Percentiles rank a stretch among this genome's conserved stretches.
phyloP scores from a whole-genome alignment of 2,797 vertebrate species.

The Peromyscus melanophrys region DNA sequence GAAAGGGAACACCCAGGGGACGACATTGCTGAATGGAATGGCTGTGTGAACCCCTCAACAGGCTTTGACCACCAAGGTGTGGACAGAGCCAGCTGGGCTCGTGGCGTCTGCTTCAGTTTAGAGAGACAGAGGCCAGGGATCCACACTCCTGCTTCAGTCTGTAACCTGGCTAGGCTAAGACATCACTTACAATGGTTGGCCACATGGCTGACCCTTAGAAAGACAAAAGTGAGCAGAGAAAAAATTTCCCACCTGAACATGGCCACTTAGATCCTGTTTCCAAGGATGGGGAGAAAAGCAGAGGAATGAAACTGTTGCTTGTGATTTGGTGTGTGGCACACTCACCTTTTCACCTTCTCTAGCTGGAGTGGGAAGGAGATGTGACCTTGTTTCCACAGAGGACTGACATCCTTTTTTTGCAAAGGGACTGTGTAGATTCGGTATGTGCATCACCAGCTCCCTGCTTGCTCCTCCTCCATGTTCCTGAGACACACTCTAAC shows the following conservation, averaged over 20 bases:
- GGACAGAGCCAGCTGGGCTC: neutral
- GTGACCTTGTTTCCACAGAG: neutral
- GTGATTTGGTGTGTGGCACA: neutral
- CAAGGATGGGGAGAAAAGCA: neutral
- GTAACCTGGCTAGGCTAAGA: neutral
- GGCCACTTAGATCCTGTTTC: neutral
- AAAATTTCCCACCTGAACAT: neutral
- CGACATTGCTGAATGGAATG: neutral
- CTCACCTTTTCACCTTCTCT: neutral
- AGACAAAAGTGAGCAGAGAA: neutral
- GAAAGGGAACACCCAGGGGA: neutral
- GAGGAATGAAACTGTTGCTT: neutral
- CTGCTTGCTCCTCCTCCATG: neutral
- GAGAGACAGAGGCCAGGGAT: neutral
- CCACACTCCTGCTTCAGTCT: neutral
- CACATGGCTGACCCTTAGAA: neutral
- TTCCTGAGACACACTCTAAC: neutral
- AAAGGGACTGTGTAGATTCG: neutral
- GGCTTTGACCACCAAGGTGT: neutral
- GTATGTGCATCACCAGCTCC: rapidly evolving
- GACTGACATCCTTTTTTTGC: neutral
- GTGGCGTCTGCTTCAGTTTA: neutral
- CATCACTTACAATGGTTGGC: neutral
- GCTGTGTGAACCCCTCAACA: neutral
- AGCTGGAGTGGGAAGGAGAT: neutral